Conservation (phyloP, 2,113 vertebrate genomes). For the Meriones unguiculatus region DNA sequence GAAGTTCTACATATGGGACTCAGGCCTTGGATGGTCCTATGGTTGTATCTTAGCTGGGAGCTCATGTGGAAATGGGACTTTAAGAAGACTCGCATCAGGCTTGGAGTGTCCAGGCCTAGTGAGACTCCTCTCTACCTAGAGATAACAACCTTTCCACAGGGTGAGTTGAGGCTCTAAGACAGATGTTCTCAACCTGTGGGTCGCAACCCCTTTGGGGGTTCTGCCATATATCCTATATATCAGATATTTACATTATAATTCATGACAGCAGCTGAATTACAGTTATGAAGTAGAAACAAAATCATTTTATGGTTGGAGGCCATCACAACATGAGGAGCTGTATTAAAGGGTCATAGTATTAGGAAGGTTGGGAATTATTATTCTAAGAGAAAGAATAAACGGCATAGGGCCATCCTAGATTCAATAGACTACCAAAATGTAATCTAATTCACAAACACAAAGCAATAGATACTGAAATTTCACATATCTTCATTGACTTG, state of each 20-base stretch:
- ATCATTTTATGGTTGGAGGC: not conserved
- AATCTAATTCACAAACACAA: constrained; percentile 1
- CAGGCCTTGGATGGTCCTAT: not conserved
- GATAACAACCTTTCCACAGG: not conserved
- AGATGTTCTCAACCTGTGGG: not conserved
- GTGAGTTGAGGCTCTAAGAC: not conserved
- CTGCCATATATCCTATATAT: not conserved
- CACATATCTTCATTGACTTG: not conserved
- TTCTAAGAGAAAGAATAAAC: not conserved
- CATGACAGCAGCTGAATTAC: not conserved
- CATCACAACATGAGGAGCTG: not conserved
- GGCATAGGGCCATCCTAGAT: not conserved
- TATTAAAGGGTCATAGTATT: not conserved
- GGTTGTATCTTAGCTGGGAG: not conserved
- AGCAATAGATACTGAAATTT: not conserved
- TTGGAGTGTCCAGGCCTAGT: not conserved
- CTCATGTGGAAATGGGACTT: not conserved
- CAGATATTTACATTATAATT: not conserved
- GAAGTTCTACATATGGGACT: not conserved
- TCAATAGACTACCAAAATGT: not conserved
- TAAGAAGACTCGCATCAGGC: not conserved
- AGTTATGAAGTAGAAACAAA: not conserved
- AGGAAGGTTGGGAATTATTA: not conserved
- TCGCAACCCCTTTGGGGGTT: not conserved
- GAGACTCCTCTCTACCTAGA: not conserved